Evolutionary conservation across 2,797 vertebrate genomes (phyloP), one percentile per base, ranked within the genome.

Genomic region (Hipposideros larvatus): DNA sequence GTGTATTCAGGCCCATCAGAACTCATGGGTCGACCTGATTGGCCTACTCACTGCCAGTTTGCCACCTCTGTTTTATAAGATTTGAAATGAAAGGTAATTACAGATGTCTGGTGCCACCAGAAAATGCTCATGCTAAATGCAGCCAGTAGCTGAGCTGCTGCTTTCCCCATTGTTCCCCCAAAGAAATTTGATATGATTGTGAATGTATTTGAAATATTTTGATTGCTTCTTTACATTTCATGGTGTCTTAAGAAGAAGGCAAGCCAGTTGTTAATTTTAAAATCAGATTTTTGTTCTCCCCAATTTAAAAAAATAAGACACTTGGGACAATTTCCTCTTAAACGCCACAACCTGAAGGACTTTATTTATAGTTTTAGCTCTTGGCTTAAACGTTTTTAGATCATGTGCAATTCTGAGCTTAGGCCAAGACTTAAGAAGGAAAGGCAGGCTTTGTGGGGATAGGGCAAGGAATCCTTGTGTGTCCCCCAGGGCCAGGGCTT

Each of bases 201-300:
- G 51, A 93, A 74, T 95, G 53, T 66, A 77, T 61, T 90, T 83
- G 24, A 68, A 66, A 61, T 93, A 34, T 92, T 92, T 97, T 65
- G 75, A 48, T 90, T 59, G 51, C 11, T 57, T 66, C 66, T 92
- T 94, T 92, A 48, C 4, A 61, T 79, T 89, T 95, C 19, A 21
- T 75, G 37, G 34, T 65, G 21, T 66, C 70, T 90, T 83, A 73
- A 43, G 53, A 75, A 53, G 90, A 95, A 90, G 53, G 41, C 68
- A 97, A 73, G 51, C 61, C 34, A 82, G n/a, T 70, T 95, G 22
- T 80, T 93, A 68, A 87, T 90, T 94, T 95, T 78, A 95, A 73
- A 93, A 59, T 86, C 77, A 92, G 87, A 34, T 92, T 90, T 75
- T 24, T 89, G 26, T n/a, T 89, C 26, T 89, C 28, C 53, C n/a